phyloP scores from a whole-genome alignment of 2,113 vertebrate species.

The Lepisosteus osseus region DNA sequence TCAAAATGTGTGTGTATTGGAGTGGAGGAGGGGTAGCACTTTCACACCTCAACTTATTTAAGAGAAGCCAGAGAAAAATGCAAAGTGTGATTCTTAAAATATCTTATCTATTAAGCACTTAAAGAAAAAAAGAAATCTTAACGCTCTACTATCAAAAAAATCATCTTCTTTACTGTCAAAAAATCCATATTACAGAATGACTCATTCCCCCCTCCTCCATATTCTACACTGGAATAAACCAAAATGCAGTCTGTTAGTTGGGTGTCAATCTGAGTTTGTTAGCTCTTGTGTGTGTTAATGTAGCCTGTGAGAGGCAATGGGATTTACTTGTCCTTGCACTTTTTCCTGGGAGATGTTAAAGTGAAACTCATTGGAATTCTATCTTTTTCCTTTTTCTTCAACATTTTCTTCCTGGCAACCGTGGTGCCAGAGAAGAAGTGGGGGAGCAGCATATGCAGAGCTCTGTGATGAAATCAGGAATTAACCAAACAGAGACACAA shows the following conservation, averaged over 20 bases:
- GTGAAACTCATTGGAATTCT: not conserved
- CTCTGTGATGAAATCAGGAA: no score
- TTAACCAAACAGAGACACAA: no score
- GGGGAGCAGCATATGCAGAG: no score
- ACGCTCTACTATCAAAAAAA: not conserved
- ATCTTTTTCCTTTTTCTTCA: not conserved
- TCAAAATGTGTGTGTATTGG: not conserved
- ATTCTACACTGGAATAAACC: not conserved
- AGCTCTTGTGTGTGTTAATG: not conserved
- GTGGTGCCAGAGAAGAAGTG: no score
- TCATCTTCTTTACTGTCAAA: not conserved
- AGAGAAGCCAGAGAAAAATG: no score
- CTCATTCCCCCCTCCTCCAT: not conserved
- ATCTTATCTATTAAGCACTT: no score
- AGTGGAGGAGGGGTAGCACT: not conserved
- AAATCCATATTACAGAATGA: not conserved
- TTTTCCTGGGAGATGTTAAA: not conserved
- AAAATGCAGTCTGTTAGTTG: not conserved
- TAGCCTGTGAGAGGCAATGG: not conserved
- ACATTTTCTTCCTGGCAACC: not conserved
- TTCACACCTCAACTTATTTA: no score
- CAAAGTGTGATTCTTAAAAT: no score
- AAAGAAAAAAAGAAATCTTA: not conserved
- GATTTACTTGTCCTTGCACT: not conserved
- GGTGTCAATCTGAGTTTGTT: conserved; percentile 9